These are phyloP conservation scores for Eurytoma adleriae DNA, from an alignment of 2,888 invertebrate genomes.

Conservation along the genomic window DNA sequence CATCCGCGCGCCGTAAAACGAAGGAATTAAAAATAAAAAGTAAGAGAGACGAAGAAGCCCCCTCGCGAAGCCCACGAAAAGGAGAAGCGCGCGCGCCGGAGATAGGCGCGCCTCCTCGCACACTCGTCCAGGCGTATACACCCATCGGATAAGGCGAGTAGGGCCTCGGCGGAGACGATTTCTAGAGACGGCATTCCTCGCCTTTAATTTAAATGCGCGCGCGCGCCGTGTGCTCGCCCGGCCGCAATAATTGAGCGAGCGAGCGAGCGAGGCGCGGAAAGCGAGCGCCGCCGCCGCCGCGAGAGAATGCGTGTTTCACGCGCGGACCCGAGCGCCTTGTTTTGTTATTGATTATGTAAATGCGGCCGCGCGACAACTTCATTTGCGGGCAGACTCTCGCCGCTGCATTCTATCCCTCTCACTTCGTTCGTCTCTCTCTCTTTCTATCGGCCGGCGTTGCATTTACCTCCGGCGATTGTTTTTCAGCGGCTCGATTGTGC, in stretches of 20 bases:
- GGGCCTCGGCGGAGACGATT: slow-evolving; percentile 16
- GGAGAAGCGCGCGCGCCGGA: neutral
- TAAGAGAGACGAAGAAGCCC: too few relatives aligned
- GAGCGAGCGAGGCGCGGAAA: neutral
- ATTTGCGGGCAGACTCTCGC: neutral
- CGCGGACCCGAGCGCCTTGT: slow-evolving; percentile 10
- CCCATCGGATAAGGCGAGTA: neutral
- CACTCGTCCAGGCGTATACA: neutral
- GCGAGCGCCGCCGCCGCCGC: slow-evolving; percentile 1
- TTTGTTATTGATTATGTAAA: slow-evolving; percentile 52
- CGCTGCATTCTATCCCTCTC: neutral
- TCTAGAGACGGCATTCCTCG: slow-evolving; percentile 53
- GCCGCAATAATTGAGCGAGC: slow-evolving; percentile 44
- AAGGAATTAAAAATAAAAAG: too few relatives aligned
- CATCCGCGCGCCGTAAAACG: too few relatives aligned
- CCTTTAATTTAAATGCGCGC: slow-evolving; percentile 55
- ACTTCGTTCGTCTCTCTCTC: neutral
- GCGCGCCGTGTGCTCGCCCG: neutral
- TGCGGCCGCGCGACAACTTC: slow-evolving; percentile 29
- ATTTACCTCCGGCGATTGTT: too few relatives aligned
- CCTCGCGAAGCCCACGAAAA: neutral
- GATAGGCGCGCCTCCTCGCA: neutral
- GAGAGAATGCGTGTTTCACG: slow-evolving; percentile 31
- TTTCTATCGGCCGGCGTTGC: too few relatives aligned
- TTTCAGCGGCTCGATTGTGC: too few relatives aligned